phyloP scores from a whole-genome alignment of 2,113 vertebrate species.

The Oreochromis spilurus region DNA sequence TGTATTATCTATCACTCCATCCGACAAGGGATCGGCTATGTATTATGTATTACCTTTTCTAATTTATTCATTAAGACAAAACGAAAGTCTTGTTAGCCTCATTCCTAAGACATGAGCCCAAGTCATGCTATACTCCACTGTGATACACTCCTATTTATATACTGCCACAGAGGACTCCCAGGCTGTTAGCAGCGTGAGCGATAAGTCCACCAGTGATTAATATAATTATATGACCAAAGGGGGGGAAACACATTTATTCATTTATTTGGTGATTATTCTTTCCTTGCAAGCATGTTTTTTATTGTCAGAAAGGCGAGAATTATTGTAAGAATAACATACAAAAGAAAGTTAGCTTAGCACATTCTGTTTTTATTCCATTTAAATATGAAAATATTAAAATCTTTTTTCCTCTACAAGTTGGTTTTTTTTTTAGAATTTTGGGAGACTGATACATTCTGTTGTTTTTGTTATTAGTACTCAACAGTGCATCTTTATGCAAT shows the following conservation, averaged over 20 bases:
- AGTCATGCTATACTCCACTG: constrained; percentile 16
- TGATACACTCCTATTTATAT: constrained; percentile 25
- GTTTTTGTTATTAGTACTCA: neutral
- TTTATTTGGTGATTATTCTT: neutral
- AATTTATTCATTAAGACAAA: constrained; percentile 99
- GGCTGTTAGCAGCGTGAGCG: neutral
- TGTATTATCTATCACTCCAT: constrained; percentile 95
- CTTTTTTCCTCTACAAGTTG: neutral
- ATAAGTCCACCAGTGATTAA: neutral
- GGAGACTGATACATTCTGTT: neutral
- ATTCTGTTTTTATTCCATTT: neutral
- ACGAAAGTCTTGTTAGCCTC: constrained; percentile 86
- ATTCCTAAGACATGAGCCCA: constrained; percentile 56
- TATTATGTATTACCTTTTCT: constrained; percentile 89
- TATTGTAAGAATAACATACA: neutral
- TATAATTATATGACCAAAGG: neutral
- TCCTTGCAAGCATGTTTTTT: neutral
- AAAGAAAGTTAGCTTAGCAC: neutral
- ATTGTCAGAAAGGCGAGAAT: neutral
- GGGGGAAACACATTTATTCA: neutral
- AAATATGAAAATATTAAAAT: neutral
- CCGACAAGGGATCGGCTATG: constrained; percentile 87
- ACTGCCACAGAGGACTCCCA: constrained; percentile 7
- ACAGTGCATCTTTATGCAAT: neutral
- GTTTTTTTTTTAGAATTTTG: accelerated